Evolutionary conservation across 2,113 vertebrate species (phyloP).

Genomic region (Bufo bufo): DNA sequence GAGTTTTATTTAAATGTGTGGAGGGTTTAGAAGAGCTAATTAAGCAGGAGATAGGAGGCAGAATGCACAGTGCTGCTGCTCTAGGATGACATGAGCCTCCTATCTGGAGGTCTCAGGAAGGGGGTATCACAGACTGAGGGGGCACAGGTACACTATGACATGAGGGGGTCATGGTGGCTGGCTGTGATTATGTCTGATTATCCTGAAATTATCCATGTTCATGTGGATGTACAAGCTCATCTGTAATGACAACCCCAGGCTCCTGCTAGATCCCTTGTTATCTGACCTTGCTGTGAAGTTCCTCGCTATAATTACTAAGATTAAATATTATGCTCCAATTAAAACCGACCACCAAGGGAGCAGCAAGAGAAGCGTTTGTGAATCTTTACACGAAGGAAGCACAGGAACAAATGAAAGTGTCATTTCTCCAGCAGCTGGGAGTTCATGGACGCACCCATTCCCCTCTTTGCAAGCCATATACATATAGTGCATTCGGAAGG

Average conservation of each 20-base stretch:
- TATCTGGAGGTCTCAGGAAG: background rate
- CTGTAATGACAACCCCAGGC: conserved; percentile 57
- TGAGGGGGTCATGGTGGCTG: background rate
- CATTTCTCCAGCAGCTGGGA: conserved; percentile 19
- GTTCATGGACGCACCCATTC: background rate
- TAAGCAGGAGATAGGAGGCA: conserved; percentile 58
- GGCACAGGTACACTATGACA: background rate
- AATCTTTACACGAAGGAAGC: conserved; percentile 39
- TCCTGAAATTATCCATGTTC: conserved; percentile 1
- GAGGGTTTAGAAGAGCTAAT: conserved; percentile 64
- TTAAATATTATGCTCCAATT: conserved; percentile 56
- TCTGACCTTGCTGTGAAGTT: conserved; percentile 45
- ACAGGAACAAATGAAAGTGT: conserved; percentile 12
- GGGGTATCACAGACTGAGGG: background rate
- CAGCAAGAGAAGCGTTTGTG: conserved; percentile 25
- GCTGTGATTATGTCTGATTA: background rate
- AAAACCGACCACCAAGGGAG: conserved; percentile 60
- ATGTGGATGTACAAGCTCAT: background rate
- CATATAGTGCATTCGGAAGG: too few species aligned
- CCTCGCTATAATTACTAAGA: conserved; percentile 48
- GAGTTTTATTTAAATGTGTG: conserved; percentile 68
- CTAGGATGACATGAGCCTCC: background rate
- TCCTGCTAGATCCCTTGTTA: conserved; percentile 30
- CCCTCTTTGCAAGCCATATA: background rate
- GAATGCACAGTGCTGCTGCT: background rate